Conservation (phyloP, 2,113 vertebrate genomes). For the Cepphus grylle region DNA sequence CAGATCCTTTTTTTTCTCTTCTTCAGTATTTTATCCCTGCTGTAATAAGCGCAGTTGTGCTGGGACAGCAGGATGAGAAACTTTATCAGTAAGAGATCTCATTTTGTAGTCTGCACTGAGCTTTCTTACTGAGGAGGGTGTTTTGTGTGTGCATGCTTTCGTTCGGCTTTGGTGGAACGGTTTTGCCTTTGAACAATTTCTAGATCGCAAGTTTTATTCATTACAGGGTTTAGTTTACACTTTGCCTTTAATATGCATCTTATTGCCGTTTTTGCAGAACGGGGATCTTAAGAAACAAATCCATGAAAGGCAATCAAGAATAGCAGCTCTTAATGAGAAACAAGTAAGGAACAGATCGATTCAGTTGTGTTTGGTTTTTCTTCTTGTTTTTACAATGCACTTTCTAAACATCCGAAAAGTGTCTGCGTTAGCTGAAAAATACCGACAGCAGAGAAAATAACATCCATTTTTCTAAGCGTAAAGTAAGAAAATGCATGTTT, state of each 20-base stretch:
- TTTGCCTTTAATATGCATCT: constrained; percentile 62
- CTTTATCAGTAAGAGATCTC: constrained; percentile 86
- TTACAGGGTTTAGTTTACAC: constrained; percentile 49
- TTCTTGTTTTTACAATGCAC: constrained; percentile 51
- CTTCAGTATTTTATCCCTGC: constrained; percentile 59
- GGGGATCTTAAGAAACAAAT: constrained; percentile 86
- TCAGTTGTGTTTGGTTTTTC: constrained; percentile 36
- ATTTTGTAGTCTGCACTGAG: constrained; percentile 60
- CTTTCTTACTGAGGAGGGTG: constrained; percentile 56
- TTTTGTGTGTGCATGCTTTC: constrained; percentile 65
- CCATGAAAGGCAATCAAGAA: constrained; percentile 81
- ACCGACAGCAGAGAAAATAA: constrained; percentile 15
- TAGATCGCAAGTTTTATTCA: constrained; percentile 62
- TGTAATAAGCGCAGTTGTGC: constrained; percentile 59
- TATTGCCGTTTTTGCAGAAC: constrained; percentile 79
- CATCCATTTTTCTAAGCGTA: constrained; percentile 49
- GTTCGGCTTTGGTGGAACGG: constrained; percentile 38
- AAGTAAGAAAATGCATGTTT: constrained; percentile 61
- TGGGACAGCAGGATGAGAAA: constrained; percentile 80
- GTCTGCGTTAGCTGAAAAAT: constrained; percentile 49
- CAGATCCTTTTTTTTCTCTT: constrained; percentile 43
- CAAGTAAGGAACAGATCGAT: constrained; percentile 79
- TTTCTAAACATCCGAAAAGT: constrained; percentile 73
- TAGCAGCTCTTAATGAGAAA: constrained; percentile 85
- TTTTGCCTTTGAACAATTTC: constrained; percentile 62